Conservation (phyloP, 92 coral and sea anemone genomes). For the Zoanthus sociatus region DNA sequence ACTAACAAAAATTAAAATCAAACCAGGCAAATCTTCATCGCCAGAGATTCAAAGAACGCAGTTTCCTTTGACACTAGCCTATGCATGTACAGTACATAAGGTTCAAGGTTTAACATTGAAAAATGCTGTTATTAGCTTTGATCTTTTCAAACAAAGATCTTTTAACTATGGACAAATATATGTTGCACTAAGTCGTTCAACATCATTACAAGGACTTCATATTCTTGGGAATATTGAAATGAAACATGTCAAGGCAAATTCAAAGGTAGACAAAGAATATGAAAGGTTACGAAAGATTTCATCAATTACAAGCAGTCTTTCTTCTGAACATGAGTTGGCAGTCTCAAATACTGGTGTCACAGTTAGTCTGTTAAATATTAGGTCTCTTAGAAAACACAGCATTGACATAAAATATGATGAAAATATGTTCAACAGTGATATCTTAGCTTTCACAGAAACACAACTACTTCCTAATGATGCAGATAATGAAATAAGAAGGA, state of each 20-base stretch:
- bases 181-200: slow-evolving; percentile 60
- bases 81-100: too few species aligned
- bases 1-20: slow-evolving; percentile 49
- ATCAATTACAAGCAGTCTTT: slow-evolving; percentile 33
- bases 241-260: slow-evolving; percentile 60
- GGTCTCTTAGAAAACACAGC: slow-evolving; percentile 67
- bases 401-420: slow-evolving; percentile 56
- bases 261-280: slow-evolving; percentile 52
- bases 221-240: slow-evolving; percentile 57
- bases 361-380: slow-evolving; percentile 40
- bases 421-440: slow-evolving; percentile 52
- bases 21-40: slow-evolving; percentile 68
- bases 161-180: slow-evolving; percentile 38
- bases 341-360: slow-evolving; percentile 50
- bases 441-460: slow-evolving; percentile 65
- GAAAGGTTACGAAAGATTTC: slow-evolving; percentile 52
- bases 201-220: slow-evolving; percentile 60
- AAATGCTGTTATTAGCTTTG: slow-evolving; percentile 54
- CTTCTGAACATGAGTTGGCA: slow-evolving; percentile 45
- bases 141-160: slow-evolving; percentile 45
- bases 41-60: slow-evolving; percentile 72
- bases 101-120: too few species aligned
- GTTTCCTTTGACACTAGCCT: slow-evolving; percentile 37
- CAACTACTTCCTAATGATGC: slow-evolving; percentile 59
- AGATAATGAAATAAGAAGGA: slow-evolving; percentile 52